These are phyloP conservation scores for Micrasema longulum DNA, from an alignment of 1,140 invertebrate genomes.

Conservation along the genomic window DNA sequence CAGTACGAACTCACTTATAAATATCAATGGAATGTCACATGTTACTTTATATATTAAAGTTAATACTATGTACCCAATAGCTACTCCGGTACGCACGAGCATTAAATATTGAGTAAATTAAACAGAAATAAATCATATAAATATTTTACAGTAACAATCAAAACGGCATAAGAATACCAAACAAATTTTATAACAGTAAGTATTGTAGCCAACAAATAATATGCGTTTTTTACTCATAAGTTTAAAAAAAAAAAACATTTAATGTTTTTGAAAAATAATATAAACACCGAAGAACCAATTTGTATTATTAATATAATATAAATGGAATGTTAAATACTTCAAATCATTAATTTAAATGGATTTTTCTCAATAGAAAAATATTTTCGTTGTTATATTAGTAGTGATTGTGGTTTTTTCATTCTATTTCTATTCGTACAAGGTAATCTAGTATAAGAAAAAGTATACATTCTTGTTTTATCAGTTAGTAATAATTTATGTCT, in stretches of 20 bases:
- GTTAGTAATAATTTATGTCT: slow-evolving; percentile 12
- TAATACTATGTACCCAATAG: too few relatives aligned
- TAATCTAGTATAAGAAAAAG: background rate
- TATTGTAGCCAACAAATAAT: slow-evolving; percentile 49
- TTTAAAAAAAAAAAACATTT: background rate
- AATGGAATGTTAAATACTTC: background rate
- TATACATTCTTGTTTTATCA: background rate
- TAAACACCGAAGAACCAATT: too few relatives aligned
- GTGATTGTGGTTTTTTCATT: slow-evolving; percentile 1
- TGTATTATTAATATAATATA: too few relatives aligned
- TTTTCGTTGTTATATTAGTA: slow-evolving; percentile 16
- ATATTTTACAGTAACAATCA: slow-evolving; percentile 36
- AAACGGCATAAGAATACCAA: slow-evolving; percentile 12
- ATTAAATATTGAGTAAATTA: slow-evolving; percentile 6
- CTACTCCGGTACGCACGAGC: background rate
- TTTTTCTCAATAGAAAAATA: slow-evolving; percentile 6
- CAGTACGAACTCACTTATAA: slow-evolving; percentile 31
- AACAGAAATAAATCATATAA: slow-evolving; percentile 28
- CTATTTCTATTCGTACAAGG: background rate
- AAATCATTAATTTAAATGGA: background rate
- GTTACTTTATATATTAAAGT: slow-evolving; percentile 8
- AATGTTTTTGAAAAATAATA: too few relatives aligned
- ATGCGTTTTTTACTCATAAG: background rate
- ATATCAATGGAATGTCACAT: slow-evolving; percentile 35
- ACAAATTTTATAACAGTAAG: slow-evolving; percentile 41